A percentile compares a stretch with the other conserved stretches of the same genome.
Conservation (phyloP, 2,797 vertebrate genomes). For the Capromys pilorides region DNA sequence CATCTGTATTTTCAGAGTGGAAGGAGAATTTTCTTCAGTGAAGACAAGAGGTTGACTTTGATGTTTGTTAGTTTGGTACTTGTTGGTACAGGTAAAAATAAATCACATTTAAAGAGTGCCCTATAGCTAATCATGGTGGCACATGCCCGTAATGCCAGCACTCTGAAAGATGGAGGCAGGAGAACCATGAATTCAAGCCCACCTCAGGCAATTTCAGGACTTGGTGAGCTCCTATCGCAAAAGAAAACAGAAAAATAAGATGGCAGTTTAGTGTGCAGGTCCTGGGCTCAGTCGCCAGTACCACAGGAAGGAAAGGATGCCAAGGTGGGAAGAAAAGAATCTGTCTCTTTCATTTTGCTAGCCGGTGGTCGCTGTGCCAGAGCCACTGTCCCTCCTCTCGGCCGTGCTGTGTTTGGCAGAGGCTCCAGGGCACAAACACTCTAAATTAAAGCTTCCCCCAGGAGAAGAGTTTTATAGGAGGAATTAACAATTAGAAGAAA, state of each 20-base stretch:
- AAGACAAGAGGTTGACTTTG: conserved; percentile 15
- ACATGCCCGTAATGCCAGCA: too few species aligned
- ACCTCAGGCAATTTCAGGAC: neutral
- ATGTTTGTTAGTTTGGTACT: neutral
- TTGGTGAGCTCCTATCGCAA: neutral
- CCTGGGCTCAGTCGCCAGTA: neutral
- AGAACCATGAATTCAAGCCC: neutral
- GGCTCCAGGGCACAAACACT: conserved; percentile 22
- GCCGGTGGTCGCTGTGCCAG: neutral
- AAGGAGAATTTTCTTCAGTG: neutral
- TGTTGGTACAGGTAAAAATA: conserved; percentile 31
- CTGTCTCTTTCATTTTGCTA: neutral
- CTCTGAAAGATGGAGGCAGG: neutral
- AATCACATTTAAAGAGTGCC: conserved; percentile 3
- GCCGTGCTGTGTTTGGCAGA: conserved; percentile 51
- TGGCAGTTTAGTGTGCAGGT: neutral
- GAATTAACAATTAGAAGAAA: conserved; percentile 50
- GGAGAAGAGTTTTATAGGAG: conserved; percentile 39
- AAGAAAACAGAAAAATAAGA: neutral
- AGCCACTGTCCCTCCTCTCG: neutral
- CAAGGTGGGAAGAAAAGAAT: neutral
- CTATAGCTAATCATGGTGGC: neutral
- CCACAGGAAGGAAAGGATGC: neutral
- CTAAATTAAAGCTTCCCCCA: conserved; percentile 62
- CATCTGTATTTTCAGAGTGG: neutral